Evolutionary conservation across 2,888 invertebrate genomes (phyloP), one percentile per base, ranked within the genome.

Genomic region (Tromatobia lineatoria): DNA sequence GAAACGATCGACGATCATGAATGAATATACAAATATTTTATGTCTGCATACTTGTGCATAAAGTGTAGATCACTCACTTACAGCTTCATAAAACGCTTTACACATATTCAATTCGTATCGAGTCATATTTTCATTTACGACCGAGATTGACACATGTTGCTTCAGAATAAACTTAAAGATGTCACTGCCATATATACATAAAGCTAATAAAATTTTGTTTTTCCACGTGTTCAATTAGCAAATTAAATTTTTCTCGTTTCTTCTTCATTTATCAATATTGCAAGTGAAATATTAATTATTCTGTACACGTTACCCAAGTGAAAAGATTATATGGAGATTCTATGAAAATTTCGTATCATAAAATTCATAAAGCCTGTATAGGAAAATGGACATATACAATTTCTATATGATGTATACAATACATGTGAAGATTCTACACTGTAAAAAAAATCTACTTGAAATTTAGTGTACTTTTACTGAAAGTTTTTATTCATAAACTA

Each of bases 1-100:
- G 18, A 13, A 38, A 38, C 38, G 34, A 64, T 64, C 38, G 64
- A 42, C 38, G 20, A 64, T 64, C 64, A 64, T 64, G 42, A 64
- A 34, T 34, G n/a, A 61, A 29, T 61, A 7, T 34, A 29, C 29
- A 0, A 34, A 38, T n/a, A 7, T 61, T 61, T 61, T 34, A 34
- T 61, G 10, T 18, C 3, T 52, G 10, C 11, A 20, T 11, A 0
- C 54, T 20, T 23, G 54, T 11, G 8, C n/a, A n/a, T 18, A 18
- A 61, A 34, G 8, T 34, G 3, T 15, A 29, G 29, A 61, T 18
- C n/a, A 38, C 54, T 54, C 20, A 20, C 11, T 54, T 54, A 54
- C 11, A 4, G 8, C 38, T 38, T 11, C 20, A 11, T 11, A 2
- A 52, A 52, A n/a, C n/a, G 23, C 54, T 11, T 54, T 11, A 20